Evolutionary conservation across 2,888 invertebrate genomes (phyloP), one percentile per base, ranked within the genome.

Genomic region (Coleophora deauratella): DNA sequence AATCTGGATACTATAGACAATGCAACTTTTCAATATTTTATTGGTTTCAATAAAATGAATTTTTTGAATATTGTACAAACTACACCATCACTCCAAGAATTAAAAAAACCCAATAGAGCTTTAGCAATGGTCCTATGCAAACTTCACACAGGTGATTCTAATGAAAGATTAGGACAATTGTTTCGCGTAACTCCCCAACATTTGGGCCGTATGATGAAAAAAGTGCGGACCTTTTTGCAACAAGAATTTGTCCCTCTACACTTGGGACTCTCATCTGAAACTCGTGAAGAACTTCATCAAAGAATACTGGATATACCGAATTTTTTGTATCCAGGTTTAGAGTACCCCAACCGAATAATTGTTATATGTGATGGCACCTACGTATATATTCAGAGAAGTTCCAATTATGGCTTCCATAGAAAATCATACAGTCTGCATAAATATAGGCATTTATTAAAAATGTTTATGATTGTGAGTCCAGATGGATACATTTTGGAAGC

Each of bases 341-440:
- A 35, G 14, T 7, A 42, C 31, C 34, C 34, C 9, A 35, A 38
- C 34, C 9, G 31, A 6, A 9, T 37, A 12, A 38, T 38, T 38
- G 15, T 37, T 30, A 28, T 28, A 8, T 28, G 28, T 38, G 42
- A 42, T 21, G 38, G 35, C 12, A 42, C 42, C 14, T 38, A 38
- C 30, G 12, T 38, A 34, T 42, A 42, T 12, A 11, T 42, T 9
- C 31, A 42, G 21, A 42, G 35, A 31, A 42, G 42, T 35, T 35
- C 35, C 9, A 38, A 42, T 12, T 38, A 42, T 35, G 9, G 10
- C 11, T 37, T 42, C 34, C 12, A 39, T 38, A 42, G 35, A 34
- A 28, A 42, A 38, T 27, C 31, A 27, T 42, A 42, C 27, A 37
- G 37, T 28, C 31, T 41, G 15, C 41, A 41, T 37, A 37, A 37